phyloP scores from a whole-genome alignment of 2,888 invertebrate genomes.

The Agrochola litura region DNA sequence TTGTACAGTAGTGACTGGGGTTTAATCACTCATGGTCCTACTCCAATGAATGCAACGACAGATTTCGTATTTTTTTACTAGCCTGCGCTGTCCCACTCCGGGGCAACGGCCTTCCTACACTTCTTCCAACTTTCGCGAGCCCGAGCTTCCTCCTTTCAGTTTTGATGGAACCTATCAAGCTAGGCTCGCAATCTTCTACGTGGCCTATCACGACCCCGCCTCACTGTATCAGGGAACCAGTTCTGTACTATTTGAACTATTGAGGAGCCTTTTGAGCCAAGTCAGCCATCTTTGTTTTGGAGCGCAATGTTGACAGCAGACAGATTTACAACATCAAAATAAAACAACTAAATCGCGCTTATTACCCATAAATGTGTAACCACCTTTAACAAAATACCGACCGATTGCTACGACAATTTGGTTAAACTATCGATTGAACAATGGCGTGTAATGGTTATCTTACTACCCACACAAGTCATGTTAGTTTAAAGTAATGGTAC shows the following conservation, averaged over 20 bases:
- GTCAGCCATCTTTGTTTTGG: background rate
- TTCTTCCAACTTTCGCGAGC: background rate
- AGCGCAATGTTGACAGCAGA: background rate
- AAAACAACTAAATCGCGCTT: background rate
- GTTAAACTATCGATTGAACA: constrained; percentile 57
- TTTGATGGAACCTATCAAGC: background rate
- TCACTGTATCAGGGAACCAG: too few relatives aligned
- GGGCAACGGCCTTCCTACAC: background rate
- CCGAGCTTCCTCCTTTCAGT: background rate
- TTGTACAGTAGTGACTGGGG: too few relatives aligned
- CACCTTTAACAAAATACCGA: constrained; percentile 18
- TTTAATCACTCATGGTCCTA: too few relatives aligned
- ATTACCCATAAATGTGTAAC: constrained; percentile 19
- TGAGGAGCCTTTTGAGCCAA: background rate
- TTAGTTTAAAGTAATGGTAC: constrained; percentile 55
- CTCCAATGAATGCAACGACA: too few relatives aligned
- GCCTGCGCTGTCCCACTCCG: background rate
- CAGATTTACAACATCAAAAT: background rate
- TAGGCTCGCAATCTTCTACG: background rate
- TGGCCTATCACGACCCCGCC: background rate
- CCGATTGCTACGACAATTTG: constrained; percentile 49
- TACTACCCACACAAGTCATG: constrained; percentile 50
- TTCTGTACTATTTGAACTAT: too few relatives aligned
- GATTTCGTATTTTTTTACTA: background rate
- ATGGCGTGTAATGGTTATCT: constrained; percentile 44